Evolutionary conservation across 2,888 invertebrate genomes (phyloP), one percentile per base, ranked within the genome.

Genomic region (Leptura quadrifasciata): DNA sequence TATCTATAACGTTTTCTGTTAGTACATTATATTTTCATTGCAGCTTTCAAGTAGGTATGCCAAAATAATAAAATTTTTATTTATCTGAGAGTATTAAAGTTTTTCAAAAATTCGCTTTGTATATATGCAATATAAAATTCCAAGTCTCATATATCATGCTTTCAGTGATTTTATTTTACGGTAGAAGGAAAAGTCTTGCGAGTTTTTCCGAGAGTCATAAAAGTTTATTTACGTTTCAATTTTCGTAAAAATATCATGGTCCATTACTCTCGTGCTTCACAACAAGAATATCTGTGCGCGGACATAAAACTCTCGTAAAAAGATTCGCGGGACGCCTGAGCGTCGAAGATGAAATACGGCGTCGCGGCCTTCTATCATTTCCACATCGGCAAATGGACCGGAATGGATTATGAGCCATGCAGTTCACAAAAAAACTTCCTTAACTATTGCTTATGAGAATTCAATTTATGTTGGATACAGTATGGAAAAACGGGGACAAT

Each of bases 141-240:
- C 55, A 27, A 61, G 68, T 68, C 47, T 20, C 47, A 70, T 76
- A 76, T 68, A 74, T 75, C 74, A 77, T 78, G 65, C 58, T 76
- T 47, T 61, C 74, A 74, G 71, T 61, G 76, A 78, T 78, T 78
- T 78, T 77, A 80, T 79, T 78, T 80, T 73, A 78, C 80, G 75
- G 72, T 70, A 75, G 75, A 60, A 74, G 75, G 72, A 69, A 72
- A 76, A 76, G 67, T 76, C 75, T 74, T 58, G 77, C 74, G 74
- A 73, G 79, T 83, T 84, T 84, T 84, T 82, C 83, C 78, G 76
- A 79, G 76, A 82, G 85, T 85, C 85, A 84, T 88, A 88, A 88
- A 88, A 88, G 83, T 88, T 87, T 88, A 88, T 88, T 88, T 88
- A 88, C 88, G 88, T 88, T 88, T 88, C 88, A 88, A 88, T 88